These are phyloP conservation scores for Lasiommata megera DNA, from an alignment of 2,888 invertebrate species.

Conservation along the genomic window DNA sequence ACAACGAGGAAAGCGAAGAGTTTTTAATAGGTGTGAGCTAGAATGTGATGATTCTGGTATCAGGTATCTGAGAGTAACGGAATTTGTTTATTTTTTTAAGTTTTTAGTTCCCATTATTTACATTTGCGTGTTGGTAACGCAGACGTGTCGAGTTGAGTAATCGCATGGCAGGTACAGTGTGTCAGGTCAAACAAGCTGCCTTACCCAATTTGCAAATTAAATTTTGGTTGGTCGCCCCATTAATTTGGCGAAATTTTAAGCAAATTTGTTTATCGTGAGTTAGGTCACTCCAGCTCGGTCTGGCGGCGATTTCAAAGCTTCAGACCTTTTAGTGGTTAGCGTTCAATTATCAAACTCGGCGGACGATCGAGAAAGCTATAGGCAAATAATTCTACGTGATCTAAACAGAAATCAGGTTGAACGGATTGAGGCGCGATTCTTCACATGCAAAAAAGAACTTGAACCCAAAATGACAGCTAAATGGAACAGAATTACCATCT, in stretches of 20 bases:
- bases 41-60: too few species aligned
- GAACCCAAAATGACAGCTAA: too few species aligned
- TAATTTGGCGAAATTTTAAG: conserved; percentile 31
- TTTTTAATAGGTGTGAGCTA: too few species aligned
- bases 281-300: conserved; percentile 20
- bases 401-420: too few species aligned
- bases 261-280: conserved; percentile 29
- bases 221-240: conserved; percentile 31
- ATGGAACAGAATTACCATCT: too few species aligned
- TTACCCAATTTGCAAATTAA: conserved; percentile 32
- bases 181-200: conserved; percentile 29
- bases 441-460: too few species aligned
- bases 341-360: neutral
- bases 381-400: too few species aligned
- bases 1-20: too few species aligned
- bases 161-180: conserved; percentile 20
- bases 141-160: conserved; percentile 23
- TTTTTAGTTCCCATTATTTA: neutral
- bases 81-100: too few species aligned
- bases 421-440: too few species aligned
- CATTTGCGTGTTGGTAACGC: conserved; percentile 14
- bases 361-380: too few species aligned
- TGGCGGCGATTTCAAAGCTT: conserved; percentile 11
- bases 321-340: neutral
- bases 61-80: too few species aligned